Evolutionary conservation across 2,797 vertebrate species (phyloP).

Genomic region (Sparus aurata): DNA sequence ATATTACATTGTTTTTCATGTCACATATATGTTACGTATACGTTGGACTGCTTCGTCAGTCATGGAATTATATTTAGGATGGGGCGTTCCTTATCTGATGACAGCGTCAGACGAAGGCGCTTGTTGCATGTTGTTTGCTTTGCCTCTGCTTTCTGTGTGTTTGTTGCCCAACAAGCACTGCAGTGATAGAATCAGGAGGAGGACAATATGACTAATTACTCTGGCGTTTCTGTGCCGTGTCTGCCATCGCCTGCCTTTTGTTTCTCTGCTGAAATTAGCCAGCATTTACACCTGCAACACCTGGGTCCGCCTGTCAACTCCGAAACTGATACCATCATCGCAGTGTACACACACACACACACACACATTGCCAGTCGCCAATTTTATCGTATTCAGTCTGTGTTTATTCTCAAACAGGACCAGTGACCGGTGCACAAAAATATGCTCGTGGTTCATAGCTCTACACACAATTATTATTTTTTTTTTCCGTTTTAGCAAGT

Average conservation of each 20-base stretch:
- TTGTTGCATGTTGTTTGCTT: too few relatives aligned
- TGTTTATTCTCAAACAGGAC: slow-evolving; percentile 53
- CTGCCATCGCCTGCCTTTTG: neutral
- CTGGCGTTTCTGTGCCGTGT: neutral
- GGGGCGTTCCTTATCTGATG: too few relatives aligned
- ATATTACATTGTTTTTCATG: too few relatives aligned
- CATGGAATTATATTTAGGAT: too few relatives aligned
- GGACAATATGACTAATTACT: neutral
- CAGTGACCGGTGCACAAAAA: slow-evolving; percentile 33
- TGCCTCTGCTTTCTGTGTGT: neutral
- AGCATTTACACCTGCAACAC: neutral
- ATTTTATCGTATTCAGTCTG: neutral
- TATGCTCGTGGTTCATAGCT: slow-evolving; percentile 18
- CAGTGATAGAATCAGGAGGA: neutral
- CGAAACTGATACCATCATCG: neutral
- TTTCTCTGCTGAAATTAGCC: neutral
- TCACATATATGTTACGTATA: too few relatives aligned
- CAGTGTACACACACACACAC: neutral
- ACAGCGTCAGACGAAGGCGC: too few relatives aligned
- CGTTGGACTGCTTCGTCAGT: too few relatives aligned
- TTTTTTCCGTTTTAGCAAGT: neutral
- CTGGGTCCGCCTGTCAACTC: neutral
- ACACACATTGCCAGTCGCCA: neutral
- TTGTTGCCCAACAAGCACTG: neutral
- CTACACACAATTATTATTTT: slow-evolving; percentile 47